Evolutionary conservation across 2,797 vertebrate species (phyloP).

Genomic region (Yasuhikotakia modesta): DNA sequence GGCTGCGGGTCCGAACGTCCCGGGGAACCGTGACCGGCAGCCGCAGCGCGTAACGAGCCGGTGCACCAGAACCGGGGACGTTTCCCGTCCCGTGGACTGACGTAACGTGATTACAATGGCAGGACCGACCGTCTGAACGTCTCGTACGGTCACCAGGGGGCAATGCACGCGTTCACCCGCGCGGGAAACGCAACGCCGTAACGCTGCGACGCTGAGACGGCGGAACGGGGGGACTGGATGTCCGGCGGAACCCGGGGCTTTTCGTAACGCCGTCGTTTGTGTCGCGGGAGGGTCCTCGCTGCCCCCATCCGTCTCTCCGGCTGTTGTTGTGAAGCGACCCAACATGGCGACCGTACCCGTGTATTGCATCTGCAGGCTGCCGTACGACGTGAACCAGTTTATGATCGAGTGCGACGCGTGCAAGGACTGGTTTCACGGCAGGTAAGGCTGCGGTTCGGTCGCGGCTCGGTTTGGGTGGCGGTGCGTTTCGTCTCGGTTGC

Average conservation of each 20-base stretch:
- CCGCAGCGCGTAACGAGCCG: slow-evolving; percentile 60
- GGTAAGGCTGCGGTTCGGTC: slow-evolving; percentile 78
- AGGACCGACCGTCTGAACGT: slow-evolving; percentile 72
- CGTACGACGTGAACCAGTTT: slow-evolving; percentile 98
- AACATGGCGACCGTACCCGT: slow-evolving; percentile 99
- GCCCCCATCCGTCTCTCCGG: slow-evolving; percentile 73
- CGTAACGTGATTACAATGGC: slow-evolving; percentile 69
- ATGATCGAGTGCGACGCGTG: slow-evolving; percentile 98
- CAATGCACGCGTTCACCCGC: slow-evolving; percentile 79
- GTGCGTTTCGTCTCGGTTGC: slow-evolving; percentile 64
- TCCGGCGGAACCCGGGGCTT: slow-evolving; percentile 68
- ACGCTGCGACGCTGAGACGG: slow-evolving; percentile 43
- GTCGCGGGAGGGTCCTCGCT: slow-evolving; percentile 79
- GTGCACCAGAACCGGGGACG: slow-evolving; percentile 63
- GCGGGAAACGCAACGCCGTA: slow-evolving; percentile 72
- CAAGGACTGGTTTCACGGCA: slow-evolving; percentile 99
- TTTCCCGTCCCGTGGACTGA: slow-evolving; percentile 70
- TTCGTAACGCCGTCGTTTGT: slow-evolving; percentile 71
- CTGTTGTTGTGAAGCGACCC: slow-evolving; percentile 84
- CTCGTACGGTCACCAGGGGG: slow-evolving; percentile 83
- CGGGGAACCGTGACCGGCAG: slow-evolving; percentile 54
- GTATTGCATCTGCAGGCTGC: slow-evolving; percentile 97
- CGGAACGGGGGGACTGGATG: slow-evolving; percentile 60
- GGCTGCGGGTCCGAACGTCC: slow-evolving; percentile 41
- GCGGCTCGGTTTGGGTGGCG: slow-evolving; percentile 60